Percentiles rank a stretch among this genome's conserved stretches.
phyloP scores from a whole-genome alignment of 2,797 vertebrate genomes.

The Intellagama lesueurii region DNA sequence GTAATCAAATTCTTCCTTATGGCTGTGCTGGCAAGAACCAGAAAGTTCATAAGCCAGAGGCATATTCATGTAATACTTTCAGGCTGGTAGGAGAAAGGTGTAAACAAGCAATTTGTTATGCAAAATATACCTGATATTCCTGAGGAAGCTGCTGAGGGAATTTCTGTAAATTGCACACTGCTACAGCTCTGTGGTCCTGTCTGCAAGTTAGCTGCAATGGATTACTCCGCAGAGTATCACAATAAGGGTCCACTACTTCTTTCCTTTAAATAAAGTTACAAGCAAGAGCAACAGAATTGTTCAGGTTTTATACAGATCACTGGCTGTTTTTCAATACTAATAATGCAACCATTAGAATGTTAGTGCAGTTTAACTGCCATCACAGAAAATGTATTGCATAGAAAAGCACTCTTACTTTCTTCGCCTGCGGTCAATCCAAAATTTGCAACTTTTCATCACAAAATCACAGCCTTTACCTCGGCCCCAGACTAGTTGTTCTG shows the following conservation, averaged over 20 bases:
- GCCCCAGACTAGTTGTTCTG: slow-evolving; percentile 95
- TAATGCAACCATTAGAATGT: neutral
- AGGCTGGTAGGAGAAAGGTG: slow-evolving; percentile 1
- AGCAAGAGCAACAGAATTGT: slow-evolving; percentile 4
- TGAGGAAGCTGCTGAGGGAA: slow-evolving; percentile 83
- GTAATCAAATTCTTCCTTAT: too few species aligned
- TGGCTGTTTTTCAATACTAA: neutral
- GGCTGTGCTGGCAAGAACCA: neutral
- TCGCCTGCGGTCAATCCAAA: slow-evolving; percentile 92
- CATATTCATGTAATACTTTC: neutral
- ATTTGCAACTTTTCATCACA: slow-evolving; percentile 96
- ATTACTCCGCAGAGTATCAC: slow-evolving; percentile 89
- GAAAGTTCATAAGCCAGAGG: neutral
- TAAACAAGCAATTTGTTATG: neutral
- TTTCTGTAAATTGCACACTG: slow-evolving; percentile 95
- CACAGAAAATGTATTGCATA: neutral
- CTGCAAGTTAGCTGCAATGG: slow-evolving; percentile 94
- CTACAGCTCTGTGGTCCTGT: slow-evolving; percentile 96
- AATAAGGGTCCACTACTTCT: slow-evolving; percentile 86
- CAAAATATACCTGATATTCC: slow-evolving; percentile 85
- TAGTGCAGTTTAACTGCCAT: neutral
- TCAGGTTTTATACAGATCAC: neutral
- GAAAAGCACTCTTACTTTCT: slow-evolving; percentile 81
- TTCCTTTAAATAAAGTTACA: slow-evolving; percentile 77
- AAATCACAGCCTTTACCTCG: slow-evolving; percentile 94